Evolutionary conservation across 2,113 vertebrate genomes (phyloP).

Genomic region (Gallinago media): DNA sequence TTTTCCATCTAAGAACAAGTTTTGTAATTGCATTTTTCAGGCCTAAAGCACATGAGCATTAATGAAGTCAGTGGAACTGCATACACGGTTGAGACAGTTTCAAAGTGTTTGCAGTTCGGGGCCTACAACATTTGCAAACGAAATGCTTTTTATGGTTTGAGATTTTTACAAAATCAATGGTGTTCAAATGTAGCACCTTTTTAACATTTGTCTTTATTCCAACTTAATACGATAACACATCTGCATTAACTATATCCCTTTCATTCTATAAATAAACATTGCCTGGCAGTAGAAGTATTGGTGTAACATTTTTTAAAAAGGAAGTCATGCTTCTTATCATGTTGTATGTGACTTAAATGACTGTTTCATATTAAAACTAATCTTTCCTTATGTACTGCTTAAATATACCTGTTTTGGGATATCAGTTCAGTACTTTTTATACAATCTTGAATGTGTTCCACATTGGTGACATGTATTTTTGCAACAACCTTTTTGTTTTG

Average conservation of each 20-base stretch:
- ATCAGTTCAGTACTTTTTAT: constrained; percentile 85
- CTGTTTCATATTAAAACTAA: constrained; percentile 86
- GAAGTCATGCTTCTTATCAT: constrained; percentile 79
- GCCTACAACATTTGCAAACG: background rate
- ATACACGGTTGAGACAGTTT: background rate
- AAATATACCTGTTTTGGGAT: constrained; percentile 83
- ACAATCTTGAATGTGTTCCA: constrained; percentile 82
- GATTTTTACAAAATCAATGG: constrained; percentile 39
- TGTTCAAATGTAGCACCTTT: constrained; percentile 51
- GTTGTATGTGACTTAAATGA: constrained; percentile 82
- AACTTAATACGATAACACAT: background rate
- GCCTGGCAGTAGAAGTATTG: constrained; percentile 73
- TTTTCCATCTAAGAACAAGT: background rate
- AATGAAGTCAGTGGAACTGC: background rate
- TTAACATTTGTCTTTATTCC: constrained; percentile 29
- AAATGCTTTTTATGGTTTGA: constrained; percentile 38
- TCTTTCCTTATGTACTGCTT: constrained; percentile 81
- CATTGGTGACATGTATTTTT: constrained; percentile 87
- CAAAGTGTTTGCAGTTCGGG: background rate
- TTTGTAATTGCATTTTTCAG: background rate
- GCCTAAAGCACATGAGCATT: constrained; percentile 1
- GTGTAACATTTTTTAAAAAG: constrained; percentile 71
- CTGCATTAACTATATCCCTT: constrained; percentile 44
- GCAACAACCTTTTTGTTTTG: constrained; percentile 72
- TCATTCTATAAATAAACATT: constrained; percentile 70